These are phyloP conservation scores for Porites cylindrica DNA, from an alignment of 92 coral and sea anemone species.

Conservation along the genomic window DNA sequence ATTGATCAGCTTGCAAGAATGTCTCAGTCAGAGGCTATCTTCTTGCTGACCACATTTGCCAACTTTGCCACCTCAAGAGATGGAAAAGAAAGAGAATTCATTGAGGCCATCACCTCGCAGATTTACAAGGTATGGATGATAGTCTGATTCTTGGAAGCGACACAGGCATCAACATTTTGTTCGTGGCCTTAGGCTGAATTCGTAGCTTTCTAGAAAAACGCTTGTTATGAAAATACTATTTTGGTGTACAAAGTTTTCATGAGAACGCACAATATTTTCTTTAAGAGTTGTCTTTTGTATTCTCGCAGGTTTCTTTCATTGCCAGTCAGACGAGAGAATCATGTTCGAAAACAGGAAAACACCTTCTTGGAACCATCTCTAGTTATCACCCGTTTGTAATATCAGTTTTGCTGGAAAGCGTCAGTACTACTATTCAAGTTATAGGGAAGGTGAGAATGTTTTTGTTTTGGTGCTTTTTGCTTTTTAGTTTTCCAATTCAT, in stretches of 20 bases:
- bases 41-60: conserved; percentile 94
- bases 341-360: conserved; percentile 93
- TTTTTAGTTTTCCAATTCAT: neutral
- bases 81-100: conserved; percentile 85
- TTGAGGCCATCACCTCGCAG: conserved; percentile 87
- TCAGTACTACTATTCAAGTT: conserved; percentile 72
- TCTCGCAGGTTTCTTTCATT: conserved; percentile 80
- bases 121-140: conserved; percentile 83
- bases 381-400: conserved; percentile 86
- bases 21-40: conserved; percentile 95
- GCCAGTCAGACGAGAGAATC: conserved; percentile 87
- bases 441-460: conserved; percentile 82
- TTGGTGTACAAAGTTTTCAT: no score
- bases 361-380: conserved; percentile 88
- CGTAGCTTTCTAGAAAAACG: neutral
- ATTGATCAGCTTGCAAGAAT: conserved; percentile 87
- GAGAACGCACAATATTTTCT: no score
- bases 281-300: no score
- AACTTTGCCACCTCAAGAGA: conserved; percentile 95
- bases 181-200: neutral
- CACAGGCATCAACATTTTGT: neutral
- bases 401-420: conserved; percentile 81
- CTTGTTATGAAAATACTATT: neutral
- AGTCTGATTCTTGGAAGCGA: neutral
- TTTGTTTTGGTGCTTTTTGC: neutral